A percentile compares a stretch with the other conserved stretches of the same genome.
phyloP scores from a whole-genome alignment of 2,797 vertebrate genomes.

The Xyrichtys novacula region DNA sequence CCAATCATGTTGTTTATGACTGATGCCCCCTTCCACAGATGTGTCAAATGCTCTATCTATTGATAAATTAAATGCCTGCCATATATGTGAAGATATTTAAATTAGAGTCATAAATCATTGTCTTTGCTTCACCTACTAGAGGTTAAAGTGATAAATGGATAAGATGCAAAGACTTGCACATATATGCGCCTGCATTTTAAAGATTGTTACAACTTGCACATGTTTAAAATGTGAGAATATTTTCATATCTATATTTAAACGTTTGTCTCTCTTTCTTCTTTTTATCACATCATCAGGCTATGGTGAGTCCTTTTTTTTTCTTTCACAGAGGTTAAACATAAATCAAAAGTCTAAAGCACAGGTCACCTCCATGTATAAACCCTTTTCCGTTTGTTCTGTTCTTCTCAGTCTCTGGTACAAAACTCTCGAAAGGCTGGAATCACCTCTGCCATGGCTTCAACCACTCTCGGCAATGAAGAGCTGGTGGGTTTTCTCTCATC shows the following conservation, averaged over 20 bases:
- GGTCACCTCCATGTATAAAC: not conserved
- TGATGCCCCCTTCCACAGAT: not conserved
- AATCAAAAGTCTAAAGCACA: not conserved
- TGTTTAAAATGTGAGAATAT: constrained; percentile 12
- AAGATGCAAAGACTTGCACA: constrained; percentile 1
- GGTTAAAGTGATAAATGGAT: not conserved
- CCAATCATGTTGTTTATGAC: not conserved
- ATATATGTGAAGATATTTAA: constrained; percentile 19
- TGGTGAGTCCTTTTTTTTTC: constrained; percentile 86
- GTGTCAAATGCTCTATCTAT: constrained; percentile 5
- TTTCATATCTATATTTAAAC: constrained; percentile 2
- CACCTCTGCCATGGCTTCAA: constrained; percentile 95
- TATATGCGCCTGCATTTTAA: not conserved
- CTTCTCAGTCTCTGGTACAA: constrained; percentile 92
- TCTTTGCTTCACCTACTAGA: constrained; percentile 5
- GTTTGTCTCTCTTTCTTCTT: constrained; percentile 16
- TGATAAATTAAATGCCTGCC: constrained; percentile 36
- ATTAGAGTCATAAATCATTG: constrained; percentile 29
- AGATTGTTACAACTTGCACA: not conserved
- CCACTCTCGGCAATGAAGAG: constrained; percentile 98
- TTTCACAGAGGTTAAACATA: constrained; percentile 13
- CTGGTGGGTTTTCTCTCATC: constrained; percentile 85
- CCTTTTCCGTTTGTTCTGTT: not conserved
- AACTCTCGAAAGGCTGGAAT: constrained; percentile 97
- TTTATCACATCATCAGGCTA: constrained; percentile 81